Evolutionary conservation across 2,113 vertebrate species (phyloP).

Genomic region (Pseudonaja textilis): DNA sequence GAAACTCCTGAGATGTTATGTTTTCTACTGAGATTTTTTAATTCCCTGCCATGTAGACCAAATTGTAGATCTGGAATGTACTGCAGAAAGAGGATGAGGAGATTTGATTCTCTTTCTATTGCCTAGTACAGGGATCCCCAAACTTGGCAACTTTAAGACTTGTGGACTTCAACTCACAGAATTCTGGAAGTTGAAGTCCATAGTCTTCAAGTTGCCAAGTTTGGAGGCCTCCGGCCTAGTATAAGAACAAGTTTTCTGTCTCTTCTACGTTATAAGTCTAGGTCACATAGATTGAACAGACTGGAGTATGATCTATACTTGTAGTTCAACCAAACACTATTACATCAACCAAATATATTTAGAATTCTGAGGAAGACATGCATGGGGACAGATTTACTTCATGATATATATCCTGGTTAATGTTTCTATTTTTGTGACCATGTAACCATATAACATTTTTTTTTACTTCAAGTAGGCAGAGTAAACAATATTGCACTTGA

Average conservation of each 20-base stretch:
- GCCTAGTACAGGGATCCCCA: too few species aligned
- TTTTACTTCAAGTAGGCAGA: background rate
- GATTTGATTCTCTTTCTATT: background rate
- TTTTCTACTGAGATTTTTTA: background rate
- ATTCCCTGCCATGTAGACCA: background rate
- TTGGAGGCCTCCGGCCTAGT: too few species aligned
- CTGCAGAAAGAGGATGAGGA: background rate
- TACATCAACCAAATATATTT: background rate
- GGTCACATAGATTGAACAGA: background rate
- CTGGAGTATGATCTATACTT: background rate
- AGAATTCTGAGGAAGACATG: background rate
- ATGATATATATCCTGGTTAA: background rate
- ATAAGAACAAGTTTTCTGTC: background rate
- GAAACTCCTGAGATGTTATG: background rate
- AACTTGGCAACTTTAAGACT: too few species aligned
- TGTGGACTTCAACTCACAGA: too few species aligned
- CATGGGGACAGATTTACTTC: background rate
- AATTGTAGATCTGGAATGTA: background rate
- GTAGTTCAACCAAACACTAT: background rate
- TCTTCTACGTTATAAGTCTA: background rate
- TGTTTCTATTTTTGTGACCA: background rate
- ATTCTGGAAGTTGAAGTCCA: too few species aligned
- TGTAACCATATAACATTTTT: background rate
- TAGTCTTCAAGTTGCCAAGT: too few species aligned
- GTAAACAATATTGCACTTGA: background rate